Percentiles rank a stretch among this genome's conserved stretches.
These are phyloP conservation scores for Periparus ater DNA, from an alignment of 2,797 vertebrate species.

Conservation along the genomic window DNA sequence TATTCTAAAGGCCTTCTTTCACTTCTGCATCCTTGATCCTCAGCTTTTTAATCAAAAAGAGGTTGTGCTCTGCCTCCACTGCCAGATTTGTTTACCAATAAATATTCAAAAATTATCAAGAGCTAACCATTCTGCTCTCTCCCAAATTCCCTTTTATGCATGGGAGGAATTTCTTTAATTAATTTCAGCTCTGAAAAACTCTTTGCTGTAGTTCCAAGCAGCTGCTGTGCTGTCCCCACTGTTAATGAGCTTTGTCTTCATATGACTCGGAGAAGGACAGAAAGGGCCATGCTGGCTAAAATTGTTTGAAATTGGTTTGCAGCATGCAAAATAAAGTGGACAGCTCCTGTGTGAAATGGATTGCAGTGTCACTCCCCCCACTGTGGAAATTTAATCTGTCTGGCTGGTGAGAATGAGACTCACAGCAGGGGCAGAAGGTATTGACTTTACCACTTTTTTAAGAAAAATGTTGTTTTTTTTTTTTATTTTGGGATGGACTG, in stretches of 20 bases:
- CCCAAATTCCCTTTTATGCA: constrained; percentile 1
- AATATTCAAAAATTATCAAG: background rate
- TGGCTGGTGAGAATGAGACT: constrained; percentile 5
- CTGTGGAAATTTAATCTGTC: constrained; percentile 14
- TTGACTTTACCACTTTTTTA: background rate
- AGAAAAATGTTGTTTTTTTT: background rate
- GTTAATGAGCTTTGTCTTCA: constrained; percentile 38
- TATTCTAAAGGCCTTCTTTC: constrained; percentile 9
- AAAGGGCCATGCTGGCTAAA: background rate
- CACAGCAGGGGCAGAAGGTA: constrained; percentile 20
- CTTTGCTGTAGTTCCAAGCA: background rate
- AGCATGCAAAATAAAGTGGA: constrained; percentile 19
- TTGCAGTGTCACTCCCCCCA: background rate
- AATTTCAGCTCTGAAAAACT: constrained; percentile 23
- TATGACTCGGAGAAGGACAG: background rate
- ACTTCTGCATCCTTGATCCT: background rate
- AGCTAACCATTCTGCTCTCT: background rate
- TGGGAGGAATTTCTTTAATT: constrained; percentile 41
- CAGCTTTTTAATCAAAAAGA: constrained; percentile 11
- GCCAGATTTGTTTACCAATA: constrained; percentile 17
- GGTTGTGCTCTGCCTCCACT: background rate
- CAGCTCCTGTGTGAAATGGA: background rate
- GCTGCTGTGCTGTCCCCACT: background rate
- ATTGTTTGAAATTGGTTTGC: constrained; percentile 22
- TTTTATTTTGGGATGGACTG: background rate